Base-by-base conservation (phyloP, 2,113 vertebrate species). In the Microtus richardsoni region DNA sequence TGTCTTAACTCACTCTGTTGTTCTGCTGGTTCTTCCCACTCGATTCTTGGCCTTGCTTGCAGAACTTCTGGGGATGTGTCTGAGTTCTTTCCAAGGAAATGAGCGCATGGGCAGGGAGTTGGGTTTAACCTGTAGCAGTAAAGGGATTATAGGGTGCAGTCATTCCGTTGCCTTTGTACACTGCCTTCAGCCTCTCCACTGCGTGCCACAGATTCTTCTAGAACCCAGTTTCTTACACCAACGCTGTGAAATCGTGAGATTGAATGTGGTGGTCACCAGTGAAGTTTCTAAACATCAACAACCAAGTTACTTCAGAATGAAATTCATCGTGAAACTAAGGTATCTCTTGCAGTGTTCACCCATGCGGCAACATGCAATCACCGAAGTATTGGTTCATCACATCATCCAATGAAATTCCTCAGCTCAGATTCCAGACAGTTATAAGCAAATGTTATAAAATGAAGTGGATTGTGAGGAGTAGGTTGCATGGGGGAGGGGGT, bases 1-100 rank as follows among this genome's bases (percentile, higher is more conserved):
- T 1, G 21, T 30, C 39, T 47, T 4, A 16, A 16, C 52, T 91
- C 2, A 0, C 5, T 39, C 22, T 26, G 24, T 0, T 0, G n/a
- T 49, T 17, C 11, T 41, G 21, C 16, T 3, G 14, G 36, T 7
- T 39, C 82, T 33, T 47, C 58, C 7, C 11, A 0, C 33, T 9
- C 73, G n/a, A 3, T 4, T 58, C 58, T 83, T 39, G 24, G 64
- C 71, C 78, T 85, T 10, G 7, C 3, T 39, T 10, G 36, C 12
- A 2, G 68, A 74, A 14, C 26, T 2, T 9, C 73, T 80, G 49
- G 66, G 14, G 9, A 4, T 1, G 1, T 3, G 11, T 17, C 78
- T 14, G 21, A 68, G 28, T 71, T 66, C 73, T 84, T 62, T 47
- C 71, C 19, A 13, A 73, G 77, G 36, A 58, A 62, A 30, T 0